Conservation (phyloP, 2,888 invertebrate species). For the Agriopis leucophaearia region DNA sequence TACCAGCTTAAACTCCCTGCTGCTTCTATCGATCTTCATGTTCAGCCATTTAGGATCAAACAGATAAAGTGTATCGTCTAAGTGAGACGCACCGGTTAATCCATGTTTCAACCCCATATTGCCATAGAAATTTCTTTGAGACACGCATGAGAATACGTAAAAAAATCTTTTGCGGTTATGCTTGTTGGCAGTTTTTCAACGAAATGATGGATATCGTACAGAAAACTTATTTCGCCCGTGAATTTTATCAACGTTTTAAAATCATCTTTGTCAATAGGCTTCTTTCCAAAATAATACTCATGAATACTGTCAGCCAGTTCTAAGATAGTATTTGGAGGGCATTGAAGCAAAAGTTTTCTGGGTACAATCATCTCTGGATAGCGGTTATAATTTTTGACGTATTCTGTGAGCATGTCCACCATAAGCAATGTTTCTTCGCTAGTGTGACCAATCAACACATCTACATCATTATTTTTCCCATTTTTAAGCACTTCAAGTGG, state of each 20-base stretch:
- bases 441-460: constrained; percentile 90
- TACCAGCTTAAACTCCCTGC: constrained; percentile 59
- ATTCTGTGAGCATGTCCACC: constrained; percentile 38
- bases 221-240: constrained; percentile 48
- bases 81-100: constrained; percentile 61
- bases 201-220: constrained; percentile 50
- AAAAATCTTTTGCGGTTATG: constrained; percentile 40
- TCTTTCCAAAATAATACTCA: constrained; percentile 59
- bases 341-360: constrained; percentile 53
- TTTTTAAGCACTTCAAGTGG: constrained; percentile 57
- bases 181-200: constrained; percentile 36
- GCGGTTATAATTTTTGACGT: constrained; percentile 47
- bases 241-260: constrained; percentile 56
- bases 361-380: constrained; percentile 62
- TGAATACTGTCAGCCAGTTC: constrained; percentile 57
- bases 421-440: constrained; percentile 86
- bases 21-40: constrained; percentile 55
- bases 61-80: constrained; percentile 69
- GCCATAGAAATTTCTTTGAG: constrained; percentile 61
- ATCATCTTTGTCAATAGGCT: constrained; percentile 43
- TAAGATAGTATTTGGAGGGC: constrained; percentile 49
- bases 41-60: constrained; percentile 58
- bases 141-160: constrained; percentile 62
- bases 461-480: constrained; percentile 82
- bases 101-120: constrained; percentile 54